Base-by-base conservation (phyloP, 1,140 invertebrate species). In the Ylistrum balloti region DNA sequence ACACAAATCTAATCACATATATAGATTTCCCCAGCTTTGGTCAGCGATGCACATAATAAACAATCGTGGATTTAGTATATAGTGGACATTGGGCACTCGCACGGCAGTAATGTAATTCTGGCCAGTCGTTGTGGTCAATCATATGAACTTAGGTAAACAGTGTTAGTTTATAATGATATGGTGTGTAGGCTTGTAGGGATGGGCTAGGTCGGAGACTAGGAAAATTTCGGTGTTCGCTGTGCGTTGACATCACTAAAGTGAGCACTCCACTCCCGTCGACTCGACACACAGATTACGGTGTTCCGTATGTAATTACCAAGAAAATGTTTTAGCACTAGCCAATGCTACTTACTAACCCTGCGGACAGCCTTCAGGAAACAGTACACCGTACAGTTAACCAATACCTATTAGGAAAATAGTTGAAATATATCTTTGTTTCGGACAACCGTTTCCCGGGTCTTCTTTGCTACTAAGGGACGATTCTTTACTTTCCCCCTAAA, bases 91-190 rank as follows among this genome's bases (percentile, higher is more conserved):
- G n/a, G n/a, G 15, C n/a, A 28, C 22, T 74, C 22, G 56, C 28
- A 28, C 56, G 56, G 56, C 56, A 74, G 56, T 74, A 74, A 74
- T 74, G 56, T 74, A 74, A 74, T 74, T 74, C 56, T 74, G 56
- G 56, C 56, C 56, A 28, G 56, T 74, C 56, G 56, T 28, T 22
- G 1, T 28, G 56, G 56, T 74, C 22, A 28, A 74, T 74, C 22
- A 74, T 74, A 74, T 74, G 56, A 74, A n/a, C n/a, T 28, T 74
- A 28, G 22, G 5, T 74, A 74, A 74, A 74, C 13, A 74, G 56
- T 9, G 56, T 74, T 74, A 74, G n/a, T 74, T 9, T n/a, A 28
- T 74, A 74, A 5, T 22, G 56, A 3, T 9, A 74, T 74, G n/a
- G 56, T 17, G n/a, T 74, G 56, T 74, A n/a, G 9, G 17, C 56